Base-by-base conservation (phyloP, 2,797 vertebrate species). In the Typhlichthys eigenmanni region DNA sequence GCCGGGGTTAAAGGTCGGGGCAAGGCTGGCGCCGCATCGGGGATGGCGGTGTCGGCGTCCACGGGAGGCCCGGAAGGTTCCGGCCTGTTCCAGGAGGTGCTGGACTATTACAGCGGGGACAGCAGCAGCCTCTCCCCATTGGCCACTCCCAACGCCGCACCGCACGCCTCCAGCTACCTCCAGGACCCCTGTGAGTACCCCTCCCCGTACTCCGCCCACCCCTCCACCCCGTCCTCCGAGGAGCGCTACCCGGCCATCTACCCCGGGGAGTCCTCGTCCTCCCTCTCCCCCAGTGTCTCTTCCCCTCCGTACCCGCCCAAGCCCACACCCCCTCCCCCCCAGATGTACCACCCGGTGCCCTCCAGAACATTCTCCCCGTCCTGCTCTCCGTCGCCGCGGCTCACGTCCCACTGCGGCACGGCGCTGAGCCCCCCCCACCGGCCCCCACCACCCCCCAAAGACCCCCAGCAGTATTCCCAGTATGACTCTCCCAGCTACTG, bases 71-170 rank as follows among this genome's bases (percentile, higher is more conserved):
- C 78, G 16, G 88, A 89, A 11, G 79, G 73, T 1, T 81, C 85
- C 58, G 94, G 92, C 0, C 87, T 96, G 59, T 98, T 95, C 90
- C 97, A 95, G 76, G 97, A 98, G 83, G 95, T 95, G 74, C 87
- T 98, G 84, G 97, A 99, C 91, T 99, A 98, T 85, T 99, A 98
- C 80, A 98, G 97, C 0, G 96, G 96, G 66, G 98, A 99, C 83
- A 99, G 96, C 87, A 98, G 96, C 87, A 98, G 96, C 85, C 95
- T 98, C 87, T 98, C 97, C 66, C 96, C 97, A 7, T 86, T 98
- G 78, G 94, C 96, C 77, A 96, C 95, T 13, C 94, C 96, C 29
- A 90, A 86, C 75, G 80, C 87, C 52, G 81, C 87, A 55, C 81
- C 88, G 43, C 71, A 86, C 9, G 75, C 86, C 24, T 24, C 24